Base-by-base conservation (phyloP, 2,113 vertebrate species). In the Campylomormyrus tamandua region DNA sequence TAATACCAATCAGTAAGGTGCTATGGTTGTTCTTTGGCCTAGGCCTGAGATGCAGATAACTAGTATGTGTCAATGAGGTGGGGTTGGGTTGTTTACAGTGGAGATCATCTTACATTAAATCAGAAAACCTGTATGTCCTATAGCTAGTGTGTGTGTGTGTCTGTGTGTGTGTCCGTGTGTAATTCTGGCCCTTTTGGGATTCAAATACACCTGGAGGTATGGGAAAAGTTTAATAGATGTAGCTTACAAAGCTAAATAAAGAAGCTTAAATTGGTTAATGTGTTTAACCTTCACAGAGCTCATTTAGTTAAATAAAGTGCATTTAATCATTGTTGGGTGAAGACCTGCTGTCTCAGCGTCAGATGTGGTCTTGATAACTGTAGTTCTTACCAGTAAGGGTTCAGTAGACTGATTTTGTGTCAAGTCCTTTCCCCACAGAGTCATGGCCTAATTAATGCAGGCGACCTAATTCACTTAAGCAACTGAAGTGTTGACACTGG, bases 221-320 rank as follows among this genome's bases (percentile, higher is more conserved):
- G 10, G 49, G 15, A 53, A 87, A 39, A 42, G 85, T 13, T 35
- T 56, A 0, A 53, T 24, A 87, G 50, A 56, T 56, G 31, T 87
- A 31, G 3, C n/a, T 31, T 70, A 11, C n/a, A 56, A 87, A 87
- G 46, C 62, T 70, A 87, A 87, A 56, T 87, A 27, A 87, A 56
- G 85, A 31, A 39, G 31, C 46, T 87, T 56, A 87, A 87, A n/a
- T 50, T 87, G 50, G 31, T n/a, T 91, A 91, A 70, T 83, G 87
- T 89, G 77, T 74, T 53, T 83, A 86, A 85, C 86, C 31, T 90
- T 87, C 88, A 49, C 31, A 74, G 27, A 86, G 70, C 27, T 85
- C 50, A 35, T 87, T 62, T 74, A 56, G 52, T 83, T 70, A 90
- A 48, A 52, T 62, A 66, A 24, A 88, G 74, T 45, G 27, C 39